These are phyloP conservation scores for Glomeris maerens DNA, from an alignment of 1,140 invertebrate species.

Conservation along the genomic window DNA sequence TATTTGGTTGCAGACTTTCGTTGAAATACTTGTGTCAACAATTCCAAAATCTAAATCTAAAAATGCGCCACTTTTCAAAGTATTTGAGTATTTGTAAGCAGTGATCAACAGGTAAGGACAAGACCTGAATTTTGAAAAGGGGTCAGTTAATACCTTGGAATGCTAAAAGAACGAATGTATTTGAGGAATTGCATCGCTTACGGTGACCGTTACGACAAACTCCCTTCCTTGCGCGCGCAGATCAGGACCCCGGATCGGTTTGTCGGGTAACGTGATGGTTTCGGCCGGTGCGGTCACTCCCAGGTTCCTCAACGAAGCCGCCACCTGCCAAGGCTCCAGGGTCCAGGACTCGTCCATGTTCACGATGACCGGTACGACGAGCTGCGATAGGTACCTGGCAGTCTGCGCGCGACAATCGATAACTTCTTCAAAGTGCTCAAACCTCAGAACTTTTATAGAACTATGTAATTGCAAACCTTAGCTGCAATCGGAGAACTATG, in stretches of 20 bases:
- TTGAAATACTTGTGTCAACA: too few relatives aligned
- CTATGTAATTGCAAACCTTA: conserved; percentile 31
- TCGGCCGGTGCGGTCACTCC: conserved; percentile 48
- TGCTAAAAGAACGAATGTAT: neutral
- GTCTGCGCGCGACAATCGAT: conserved; percentile 16
- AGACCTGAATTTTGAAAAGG: too few relatives aligned
- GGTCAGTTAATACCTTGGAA: too few relatives aligned
- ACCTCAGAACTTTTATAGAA: conserved; percentile 1
- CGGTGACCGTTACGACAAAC: conserved; percentile 61
- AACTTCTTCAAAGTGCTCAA: neutral
- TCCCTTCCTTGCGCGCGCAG: conserved; percentile 56
- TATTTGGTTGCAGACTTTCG: too few relatives aligned
- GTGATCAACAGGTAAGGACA: too few relatives aligned
- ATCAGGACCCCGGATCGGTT: conserved; percentile 60
- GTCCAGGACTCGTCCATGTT: conserved; percentile 61
- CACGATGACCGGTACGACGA: conserved; percentile 45
- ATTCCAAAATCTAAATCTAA: too few relatives aligned
- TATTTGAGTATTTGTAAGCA: too few relatives aligned
- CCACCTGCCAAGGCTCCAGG: conserved; percentile 65
- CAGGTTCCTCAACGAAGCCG: conserved; percentile 46
- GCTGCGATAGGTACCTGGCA: conserved; percentile 16
- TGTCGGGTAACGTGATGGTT: conserved; percentile 55
- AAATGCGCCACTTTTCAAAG: too few relatives aligned
- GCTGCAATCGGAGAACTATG: conserved; percentile 47
- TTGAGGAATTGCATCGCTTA: conserved; percentile 27